These are phyloP conservation scores for Melanerpes formicivorus DNA, from an alignment of 2,113 vertebrate species.

Conservation along the genomic window DNA sequence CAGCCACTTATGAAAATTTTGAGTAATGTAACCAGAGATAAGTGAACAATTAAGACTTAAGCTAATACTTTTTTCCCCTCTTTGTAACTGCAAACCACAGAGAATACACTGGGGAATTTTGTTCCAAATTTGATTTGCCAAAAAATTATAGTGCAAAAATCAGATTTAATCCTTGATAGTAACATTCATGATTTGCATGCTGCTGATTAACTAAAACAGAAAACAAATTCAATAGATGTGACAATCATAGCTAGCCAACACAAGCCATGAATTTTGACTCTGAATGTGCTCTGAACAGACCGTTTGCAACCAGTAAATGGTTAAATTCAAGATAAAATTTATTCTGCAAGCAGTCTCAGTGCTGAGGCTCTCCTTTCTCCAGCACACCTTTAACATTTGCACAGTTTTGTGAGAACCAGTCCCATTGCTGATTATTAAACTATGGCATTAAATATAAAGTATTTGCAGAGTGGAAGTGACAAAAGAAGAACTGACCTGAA, in stretches of 20 bases:
- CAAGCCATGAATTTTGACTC: not conserved
- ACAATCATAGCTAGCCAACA: not conserved
- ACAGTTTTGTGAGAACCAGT: not conserved
- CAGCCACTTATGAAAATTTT: not conserved
- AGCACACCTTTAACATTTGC: not conserved
- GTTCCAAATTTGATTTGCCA: not conserved
- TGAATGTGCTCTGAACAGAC: not conserved
- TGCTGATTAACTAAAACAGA: not conserved
- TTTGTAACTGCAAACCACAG: not conserved
- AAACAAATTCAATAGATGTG: not conserved
- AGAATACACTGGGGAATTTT: not conserved
- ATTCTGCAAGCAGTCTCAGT: not conserved
- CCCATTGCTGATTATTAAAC: not conserved
- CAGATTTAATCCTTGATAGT: not conserved
- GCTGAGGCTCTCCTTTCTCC: not conserved
- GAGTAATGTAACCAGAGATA: not conserved
- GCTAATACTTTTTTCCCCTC: not conserved
- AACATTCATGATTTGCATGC: not conserved
- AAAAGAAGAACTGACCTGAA: slow-evolving; percentile 78
- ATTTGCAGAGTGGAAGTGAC: not conserved
- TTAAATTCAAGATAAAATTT: not conserved
- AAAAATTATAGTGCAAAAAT: not conserved
- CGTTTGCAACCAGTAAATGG: not conserved
- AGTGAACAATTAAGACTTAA: not conserved
- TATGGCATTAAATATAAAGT: not conserved